A percentile compares a stretch with the other conserved stretches of the same genome.
Conservation (phyloP, 2,797 vertebrate species). For the Phrynocephalus forsythii region DNA sequence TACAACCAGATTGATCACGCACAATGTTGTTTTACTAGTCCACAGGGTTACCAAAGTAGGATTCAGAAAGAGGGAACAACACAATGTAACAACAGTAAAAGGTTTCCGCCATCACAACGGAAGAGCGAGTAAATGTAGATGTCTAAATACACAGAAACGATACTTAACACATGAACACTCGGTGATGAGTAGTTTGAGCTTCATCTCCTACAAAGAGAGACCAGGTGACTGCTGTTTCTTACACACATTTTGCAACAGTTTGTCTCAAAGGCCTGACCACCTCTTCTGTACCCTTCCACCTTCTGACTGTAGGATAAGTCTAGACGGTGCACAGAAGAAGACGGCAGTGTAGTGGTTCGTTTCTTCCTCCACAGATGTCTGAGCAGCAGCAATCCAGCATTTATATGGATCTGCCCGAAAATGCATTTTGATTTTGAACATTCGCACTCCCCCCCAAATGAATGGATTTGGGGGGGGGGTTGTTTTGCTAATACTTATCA, state of each 20-base stretch:
- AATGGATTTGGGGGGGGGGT: constrained; percentile 69
- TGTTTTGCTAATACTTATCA: constrained; percentile 67
- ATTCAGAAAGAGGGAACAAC: neutral
- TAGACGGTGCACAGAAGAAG: constrained; percentile 37
- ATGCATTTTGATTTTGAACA: constrained; percentile 55
- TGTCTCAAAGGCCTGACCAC: constrained; percentile 37
- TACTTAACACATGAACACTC: neutral
- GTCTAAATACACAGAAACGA: neutral
- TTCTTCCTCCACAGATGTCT: constrained; percentile 42
- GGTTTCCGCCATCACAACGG: neutral
- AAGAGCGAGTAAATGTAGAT: neutral
- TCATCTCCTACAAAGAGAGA: neutral
- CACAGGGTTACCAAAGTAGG: neutral
- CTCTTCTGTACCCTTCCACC: neutral
- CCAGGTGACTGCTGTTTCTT: constrained; percentile 27
- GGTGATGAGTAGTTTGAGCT: neutral
- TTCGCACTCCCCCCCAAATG: constrained; percentile 59
- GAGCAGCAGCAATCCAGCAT: constrained; percentile 43
- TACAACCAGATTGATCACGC: too few species aligned
- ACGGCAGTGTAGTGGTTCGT: constrained; percentile 35
- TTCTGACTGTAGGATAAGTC: neutral
- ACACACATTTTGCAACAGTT: constrained; percentile 9
- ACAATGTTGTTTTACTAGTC: neutral
- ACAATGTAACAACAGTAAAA: neutral
- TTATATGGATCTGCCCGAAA: constrained; percentile 53